A percentile compares a stretch with the other conserved stretches of the same genome.
These are phyloP conservation scores for Oligia strigilis DNA, from an alignment of 2,888 invertebrate genomes.

Conservation along the genomic window DNA sequence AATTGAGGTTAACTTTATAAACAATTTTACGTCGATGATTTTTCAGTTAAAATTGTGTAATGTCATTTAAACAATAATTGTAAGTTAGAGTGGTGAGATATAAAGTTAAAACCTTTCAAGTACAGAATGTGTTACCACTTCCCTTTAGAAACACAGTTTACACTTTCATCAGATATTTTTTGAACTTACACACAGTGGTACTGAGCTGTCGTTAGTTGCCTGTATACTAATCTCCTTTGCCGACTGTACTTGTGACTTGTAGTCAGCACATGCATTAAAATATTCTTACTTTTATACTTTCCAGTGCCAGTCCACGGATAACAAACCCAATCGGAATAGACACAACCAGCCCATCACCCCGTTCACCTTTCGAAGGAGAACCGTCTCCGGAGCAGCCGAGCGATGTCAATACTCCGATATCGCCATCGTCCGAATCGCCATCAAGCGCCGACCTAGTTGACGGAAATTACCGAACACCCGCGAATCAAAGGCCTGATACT, in stretches of 20 bases:
- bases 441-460: constrained; percentile 76
- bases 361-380: constrained; percentile 74
- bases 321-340: constrained; percentile 75
- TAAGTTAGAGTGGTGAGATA: neutral
- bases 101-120: neutral
- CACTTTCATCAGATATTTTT: neutral
- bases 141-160: neutral
- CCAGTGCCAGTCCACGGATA: constrained; percentile 76
- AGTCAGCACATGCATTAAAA: neutral
- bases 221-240: neutral
- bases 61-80: neutral
- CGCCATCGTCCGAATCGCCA: constrained; percentile 80
- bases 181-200: neutral
- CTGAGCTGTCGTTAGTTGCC: neutral
- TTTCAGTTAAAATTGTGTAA: neutral
- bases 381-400: constrained; percentile 72
- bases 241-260: neutral
- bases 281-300: constrained; percentile 17
- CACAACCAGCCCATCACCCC: constrained; percentile 68
- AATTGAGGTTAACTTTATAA: neutral
- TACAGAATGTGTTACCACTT: neutral
- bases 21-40: neutral
- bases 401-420: constrained; percentile 71
- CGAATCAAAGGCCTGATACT: constrained; percentile 74
- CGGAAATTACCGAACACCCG: constrained; percentile 68